Base-by-base conservation (phyloP, 2,888 invertebrate genomes). In the Crioceris asparagi region DNA sequence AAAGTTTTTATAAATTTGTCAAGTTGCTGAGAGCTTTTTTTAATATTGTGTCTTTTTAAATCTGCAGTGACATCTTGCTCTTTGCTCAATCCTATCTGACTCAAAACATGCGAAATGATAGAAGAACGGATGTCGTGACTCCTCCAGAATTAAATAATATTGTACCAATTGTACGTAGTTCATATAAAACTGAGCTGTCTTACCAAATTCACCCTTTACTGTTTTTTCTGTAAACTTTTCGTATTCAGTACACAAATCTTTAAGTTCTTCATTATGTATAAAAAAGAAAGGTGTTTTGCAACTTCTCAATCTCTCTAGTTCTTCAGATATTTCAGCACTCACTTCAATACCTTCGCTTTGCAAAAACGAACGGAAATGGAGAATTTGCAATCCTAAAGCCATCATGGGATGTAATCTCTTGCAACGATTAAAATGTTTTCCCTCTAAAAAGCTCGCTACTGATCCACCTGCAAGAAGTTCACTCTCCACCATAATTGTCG, bases 31-130 rank as follows among this genome's bases (percentile, higher is more conserved):
- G 8, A 25, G 11, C 6, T 25, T 34, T 7, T 23, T 14, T n/a
- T 23, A 15, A 4, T 34, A 15, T 23, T 25, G 3, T 14, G 11
- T 19, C 4, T 15, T 14, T 33, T 12, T 23, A 34, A 23, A 18
- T 29, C 18, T 12, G 30, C n/a, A 11, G 54, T 47, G 29, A 54
- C 43, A 39, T 56, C 50, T 40, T 56, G 50, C 3, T 38, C 11
- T 29, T 44, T 46, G 16, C 33, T 35, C 10, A 54, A 5, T 11
- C 49, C 53, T 8, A 46, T 40, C 39, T 48, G 39, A 26, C 48
- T 23, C 26, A 48, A 46, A 1, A 51, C 40, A 30, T 46, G 41
- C 29, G 37, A 43, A 15, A 54, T 53, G 25, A 56, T 48, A 26
- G 39, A 44, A 1, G 50, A 35, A 37, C 49, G 33, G 7, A 52